These are phyloP conservation scores for Polyodon spathula DNA, from an alignment of 2,113 vertebrate species.

Conservation along the genomic window DNA sequence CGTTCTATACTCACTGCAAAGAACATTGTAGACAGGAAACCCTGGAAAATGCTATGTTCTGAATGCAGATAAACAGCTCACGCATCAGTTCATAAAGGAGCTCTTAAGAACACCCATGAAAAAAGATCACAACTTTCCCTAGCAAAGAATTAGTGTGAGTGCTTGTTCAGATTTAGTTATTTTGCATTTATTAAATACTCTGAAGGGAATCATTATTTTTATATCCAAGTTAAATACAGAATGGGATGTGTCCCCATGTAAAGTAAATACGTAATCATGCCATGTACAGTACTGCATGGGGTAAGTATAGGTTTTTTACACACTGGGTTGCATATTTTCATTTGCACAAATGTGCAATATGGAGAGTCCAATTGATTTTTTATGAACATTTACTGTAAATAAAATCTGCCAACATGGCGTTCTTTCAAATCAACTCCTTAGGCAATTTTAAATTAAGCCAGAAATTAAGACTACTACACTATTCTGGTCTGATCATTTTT, in stretches of 20 bases:
- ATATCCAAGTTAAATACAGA: constrained; percentile 3
- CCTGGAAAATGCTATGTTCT: constrained; percentile 14
- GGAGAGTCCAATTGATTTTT: too few species aligned
- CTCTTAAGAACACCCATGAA: constrained; percentile 28
- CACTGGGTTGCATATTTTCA: too few species aligned
- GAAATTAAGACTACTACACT: too few species aligned
- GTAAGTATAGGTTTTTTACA: too few species aligned
- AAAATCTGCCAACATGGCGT: too few species aligned
- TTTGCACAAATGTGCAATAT: too few species aligned
- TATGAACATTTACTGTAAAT: too few species aligned
- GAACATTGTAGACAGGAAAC: neutral
- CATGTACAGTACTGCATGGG: too few species aligned
- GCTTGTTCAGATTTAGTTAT: constrained; percentile 20
- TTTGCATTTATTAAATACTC: constrained; percentile 16
- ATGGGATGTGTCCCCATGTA: constrained; percentile 9
- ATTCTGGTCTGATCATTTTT: too few species aligned
- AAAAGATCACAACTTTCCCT: constrained; percentile 17
- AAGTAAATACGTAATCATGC: too few species aligned
- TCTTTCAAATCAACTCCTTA: too few species aligned
- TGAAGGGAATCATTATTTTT: neutral
- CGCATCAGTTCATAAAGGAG: constrained; percentile 18
- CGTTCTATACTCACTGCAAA: neutral
- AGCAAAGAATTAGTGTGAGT: constrained; percentile 11
- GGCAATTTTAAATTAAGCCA: too few species aligned
- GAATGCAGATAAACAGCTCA: constrained; percentile 27